Evolutionary conservation across 2,797 vertebrate species (phyloP), one percentile per base, ranked within the genome.

Genomic region (Helostoma temminkii): DNA sequence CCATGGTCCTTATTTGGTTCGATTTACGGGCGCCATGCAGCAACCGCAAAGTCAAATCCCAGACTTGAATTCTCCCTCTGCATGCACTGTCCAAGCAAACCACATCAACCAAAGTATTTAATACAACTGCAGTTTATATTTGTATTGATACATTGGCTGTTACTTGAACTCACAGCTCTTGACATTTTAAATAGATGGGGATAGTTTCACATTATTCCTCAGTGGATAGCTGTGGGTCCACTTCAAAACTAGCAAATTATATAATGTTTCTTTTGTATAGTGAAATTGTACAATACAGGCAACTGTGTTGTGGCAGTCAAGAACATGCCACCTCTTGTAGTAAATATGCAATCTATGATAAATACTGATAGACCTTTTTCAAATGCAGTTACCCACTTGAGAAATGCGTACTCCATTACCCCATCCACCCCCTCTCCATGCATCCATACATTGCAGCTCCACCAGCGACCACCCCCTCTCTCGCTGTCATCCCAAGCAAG

Each of bases 21-120:
- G 52, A 85, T 90, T 91, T 88, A 91, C 24, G 70, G 82, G 83
- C 84, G 71, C 85, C 80, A 68, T 74, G 80, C 56, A 81, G 65
- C 41, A 24, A 87, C 87, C 82, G 8, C 82, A 91, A 74, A 86
- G 37, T 85, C 77, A 77, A 76, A 87, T 71, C 63, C 66, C 71
- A 89, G 86, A 88, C 85, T 42, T 32, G 48, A 74, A 52, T 55
- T 65, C 57, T 71, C 39, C 49, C 53, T 68, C 32, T 34, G 11
- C 30, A 0, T 18, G 19, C 48, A 1, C 45, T 41, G 63, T 74
- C 78, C 71, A 72, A 78, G 41, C 36, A 22, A 76, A 78, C 76
- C 76, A 77, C 79, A 84, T 53, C 57, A 73, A 76, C 50, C 64
- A 32, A 36, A 72, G 47, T 15, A 72, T 80, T 70, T 60, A 58